These are phyloP conservation scores for Lasioglossum malachurum DNA, from an alignment of 2,888 invertebrate genomes.

Conservation along the genomic window DNA sequence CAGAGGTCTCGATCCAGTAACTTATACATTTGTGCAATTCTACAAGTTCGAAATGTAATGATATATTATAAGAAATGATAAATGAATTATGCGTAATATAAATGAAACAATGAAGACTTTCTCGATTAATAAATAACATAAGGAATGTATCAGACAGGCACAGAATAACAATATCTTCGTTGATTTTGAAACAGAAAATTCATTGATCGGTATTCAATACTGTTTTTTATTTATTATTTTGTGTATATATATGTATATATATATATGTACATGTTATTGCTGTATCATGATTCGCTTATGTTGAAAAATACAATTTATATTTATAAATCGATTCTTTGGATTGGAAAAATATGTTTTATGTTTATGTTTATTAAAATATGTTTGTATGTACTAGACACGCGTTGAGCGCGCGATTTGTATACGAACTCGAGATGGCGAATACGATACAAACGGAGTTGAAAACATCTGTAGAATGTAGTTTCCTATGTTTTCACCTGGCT, in stretches of 20 bases:
- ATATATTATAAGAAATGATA: constrained; percentile 5
- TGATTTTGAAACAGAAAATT: background rate
- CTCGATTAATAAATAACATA: background rate
- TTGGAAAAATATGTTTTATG: constrained; percentile 17
- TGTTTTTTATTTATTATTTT: constrained; percentile 22
- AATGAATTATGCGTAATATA: background rate
- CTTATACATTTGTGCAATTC: background rate
- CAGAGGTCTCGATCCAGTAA: background rate
- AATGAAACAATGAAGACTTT: background rate
- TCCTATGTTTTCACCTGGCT: constrained; percentile 21
- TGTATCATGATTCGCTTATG: constrained; percentile 15
- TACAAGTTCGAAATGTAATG: constrained; percentile 15
- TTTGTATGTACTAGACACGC: constrained; percentile 15
- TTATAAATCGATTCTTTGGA: constrained; percentile 39
- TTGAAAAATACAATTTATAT: constrained; percentile 41
- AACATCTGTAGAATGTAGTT: constrained; percentile 32
- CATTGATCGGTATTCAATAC: background rate
- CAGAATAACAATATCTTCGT: constrained; percentile 16
- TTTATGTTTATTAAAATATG: constrained; percentile 21
- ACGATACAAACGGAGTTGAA: constrained; percentile 18
- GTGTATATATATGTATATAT: background rate
- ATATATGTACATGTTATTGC: constrained; percentile 4
- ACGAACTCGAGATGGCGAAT: constrained; percentile 15
- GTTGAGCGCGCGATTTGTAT: background rate
- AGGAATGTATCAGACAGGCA: constrained; percentile 26